Percentiles rank a stretch among this genome's conserved stretches.
These are phyloP conservation scores for Hydrozoanthus gracilis DNA, from an alignment of 92 coral and sea anemone species.

Conservation along the genomic window DNA sequence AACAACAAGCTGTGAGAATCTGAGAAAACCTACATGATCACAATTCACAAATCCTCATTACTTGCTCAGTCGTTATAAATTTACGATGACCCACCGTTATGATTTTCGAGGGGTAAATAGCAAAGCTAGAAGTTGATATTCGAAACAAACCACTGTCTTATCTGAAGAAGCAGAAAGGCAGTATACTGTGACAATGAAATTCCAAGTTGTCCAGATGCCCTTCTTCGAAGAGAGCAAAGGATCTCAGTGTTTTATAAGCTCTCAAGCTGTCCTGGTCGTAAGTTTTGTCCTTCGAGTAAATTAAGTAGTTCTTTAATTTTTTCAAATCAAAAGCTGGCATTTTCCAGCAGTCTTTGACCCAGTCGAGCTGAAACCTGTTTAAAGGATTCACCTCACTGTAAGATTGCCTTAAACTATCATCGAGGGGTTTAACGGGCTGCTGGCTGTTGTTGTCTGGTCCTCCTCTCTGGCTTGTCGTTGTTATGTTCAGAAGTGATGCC, in stretches of 20 bases:
- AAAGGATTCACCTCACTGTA: conserved; percentile 22
- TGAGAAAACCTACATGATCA: neutral
- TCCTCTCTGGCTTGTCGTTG: conserved; percentile 15
- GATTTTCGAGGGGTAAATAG: neutral
- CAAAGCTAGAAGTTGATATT: too few species aligned
- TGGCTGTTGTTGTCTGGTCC: conserved; percentile 13
- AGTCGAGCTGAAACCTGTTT: conserved; percentile 15
- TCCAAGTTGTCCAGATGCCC: conserved; percentile 48
- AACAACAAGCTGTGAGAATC: neutral
- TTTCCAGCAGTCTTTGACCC: conserved; percentile 27
- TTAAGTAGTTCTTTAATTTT: conserved; percentile 24
- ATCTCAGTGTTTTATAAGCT: conserved; percentile 18
- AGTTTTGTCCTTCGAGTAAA: conserved; percentile 44
- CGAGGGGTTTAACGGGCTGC: conserved; percentile 23
- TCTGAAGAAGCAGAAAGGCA: conserved; percentile 20
- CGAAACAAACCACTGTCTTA: neutral
- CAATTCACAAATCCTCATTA: neutral
- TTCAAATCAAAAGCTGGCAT: conserved; percentile 23
- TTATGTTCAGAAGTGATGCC: conserved; percentile 24
- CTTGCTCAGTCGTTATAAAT: neutral
- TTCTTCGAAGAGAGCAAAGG: conserved; percentile 38
- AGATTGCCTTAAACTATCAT: conserved; percentile 3
- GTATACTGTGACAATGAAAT: neutral
- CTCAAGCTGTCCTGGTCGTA: conserved; percentile 41
- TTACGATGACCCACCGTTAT: neutral